Evolutionary conservation across 2,113 vertebrate species (phyloP).

Genomic region (Xiphophorus couchianus): DNA sequence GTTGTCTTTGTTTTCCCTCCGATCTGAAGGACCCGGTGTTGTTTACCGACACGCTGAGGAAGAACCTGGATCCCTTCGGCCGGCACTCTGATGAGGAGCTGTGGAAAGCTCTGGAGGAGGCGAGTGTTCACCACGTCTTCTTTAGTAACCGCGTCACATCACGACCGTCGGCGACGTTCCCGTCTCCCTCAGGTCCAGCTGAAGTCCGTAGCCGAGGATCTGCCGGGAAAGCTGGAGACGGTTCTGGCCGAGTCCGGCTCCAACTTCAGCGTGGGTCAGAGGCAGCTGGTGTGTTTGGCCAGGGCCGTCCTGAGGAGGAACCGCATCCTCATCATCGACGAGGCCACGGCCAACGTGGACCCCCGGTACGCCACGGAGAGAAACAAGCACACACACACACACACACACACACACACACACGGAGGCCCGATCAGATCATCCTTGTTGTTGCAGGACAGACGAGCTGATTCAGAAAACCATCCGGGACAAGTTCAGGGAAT

Average conservation of each 20-base stretch:
- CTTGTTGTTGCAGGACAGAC: slow-evolving; percentile 85
- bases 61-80: slow-evolving; percentile 93
- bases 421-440: neutral
- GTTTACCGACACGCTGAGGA: slow-evolving; percentile 94
- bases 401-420: too few species aligned
- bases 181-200: slow-evolving; percentile 86
- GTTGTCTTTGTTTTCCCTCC: neutral
- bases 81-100: slow-evolving; percentile 89
- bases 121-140: neutral
- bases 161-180: too few species aligned
- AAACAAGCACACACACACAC: neutral
- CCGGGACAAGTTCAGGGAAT: slow-evolving; percentile 90
- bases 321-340: slow-evolving; percentile 92
- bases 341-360: slow-evolving; percentile 97
- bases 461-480: slow-evolving; percentile 94
- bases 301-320: slow-evolving; percentile 94
- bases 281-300: slow-evolving; percentile 94
- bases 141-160: too few species aligned
- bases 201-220: slow-evolving; percentile 89
- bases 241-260: slow-evolving; percentile 94
- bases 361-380: slow-evolving; percentile 68
- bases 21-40: slow-evolving; percentile 86
- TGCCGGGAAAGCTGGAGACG: slow-evolving; percentile 90
- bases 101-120: slow-evolving; percentile 91
- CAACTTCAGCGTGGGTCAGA: slow-evolving; percentile 96